phyloP scores from a whole-genome alignment of 2,797 vertebrate species.

The Pseudopleuronectes americanus region DNA sequence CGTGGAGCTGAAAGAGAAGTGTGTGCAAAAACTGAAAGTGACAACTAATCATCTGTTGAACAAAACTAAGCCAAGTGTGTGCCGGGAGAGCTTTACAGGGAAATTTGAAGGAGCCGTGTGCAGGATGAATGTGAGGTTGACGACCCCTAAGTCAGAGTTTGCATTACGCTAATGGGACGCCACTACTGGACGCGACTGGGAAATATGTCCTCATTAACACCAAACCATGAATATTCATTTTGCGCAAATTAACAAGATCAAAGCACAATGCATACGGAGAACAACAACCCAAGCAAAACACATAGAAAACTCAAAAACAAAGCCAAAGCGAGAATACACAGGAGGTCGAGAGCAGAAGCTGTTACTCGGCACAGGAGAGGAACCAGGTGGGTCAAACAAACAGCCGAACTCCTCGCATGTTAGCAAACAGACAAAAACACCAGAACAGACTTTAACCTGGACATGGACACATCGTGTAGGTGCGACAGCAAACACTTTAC shows the following conservation, averaged over 20 bases:
- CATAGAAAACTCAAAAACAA: background rate
- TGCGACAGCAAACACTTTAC: slow-evolving; percentile 19
- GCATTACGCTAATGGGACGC: slow-evolving; percentile 19
- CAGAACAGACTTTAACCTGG: slow-evolving; percentile 2
- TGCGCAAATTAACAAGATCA: slow-evolving; percentile 31
- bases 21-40: slow-evolving; percentile 3
- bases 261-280: slow-evolving; percentile 18
- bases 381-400: slow-evolving; percentile 23
- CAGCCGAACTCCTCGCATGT: slow-evolving; percentile 9
- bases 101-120: slow-evolving; percentile 6
- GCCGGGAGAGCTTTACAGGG: background rate
- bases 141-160: slow-evolving; percentile 15
- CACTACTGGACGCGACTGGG: slow-evolving; percentile 9
- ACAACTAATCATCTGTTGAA: background rate
- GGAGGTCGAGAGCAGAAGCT: slow-evolving; percentile 21
- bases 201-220: slow-evolving; percentile 29
- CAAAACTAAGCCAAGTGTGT: background rate
- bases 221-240: slow-evolving; percentile 43
- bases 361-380: background rate
- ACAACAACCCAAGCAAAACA: slow-evolving; percentile 1
- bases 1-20: background rate
- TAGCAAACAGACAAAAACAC: slow-evolving; percentile 29
- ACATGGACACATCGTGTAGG: background rate
- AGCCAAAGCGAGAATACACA: background rate
- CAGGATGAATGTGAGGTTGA: slow-evolving; percentile 10